A percentile compares a stretch with the other conserved stretches of the same genome.
Conservation (phyloP, 2,113 vertebrate species). For the Castor canadensis region DNA sequence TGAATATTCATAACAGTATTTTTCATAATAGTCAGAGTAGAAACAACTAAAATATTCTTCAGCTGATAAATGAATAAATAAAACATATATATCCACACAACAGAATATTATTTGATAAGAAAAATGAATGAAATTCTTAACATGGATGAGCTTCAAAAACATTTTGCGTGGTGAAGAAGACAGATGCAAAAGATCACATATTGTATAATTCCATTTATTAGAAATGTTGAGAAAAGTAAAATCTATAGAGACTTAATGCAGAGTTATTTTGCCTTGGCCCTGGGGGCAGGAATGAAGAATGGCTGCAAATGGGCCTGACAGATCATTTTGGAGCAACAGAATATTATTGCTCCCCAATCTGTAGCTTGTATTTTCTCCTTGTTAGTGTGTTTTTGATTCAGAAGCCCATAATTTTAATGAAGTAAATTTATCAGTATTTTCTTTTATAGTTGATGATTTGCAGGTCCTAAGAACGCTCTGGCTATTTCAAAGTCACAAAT, state of each 20-base stretch:
- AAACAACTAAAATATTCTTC: background rate
- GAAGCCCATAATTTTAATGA: background rate
- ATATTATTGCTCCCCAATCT: background rate
- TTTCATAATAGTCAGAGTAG: background rate
- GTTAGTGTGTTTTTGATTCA: background rate
- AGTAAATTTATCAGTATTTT: constrained; percentile 16
- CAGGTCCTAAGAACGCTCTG: background rate
- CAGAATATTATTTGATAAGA: background rate
- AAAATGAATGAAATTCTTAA: background rate
- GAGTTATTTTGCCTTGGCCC: background rate
- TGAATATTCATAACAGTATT: background rate
- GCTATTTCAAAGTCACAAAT: background rate
- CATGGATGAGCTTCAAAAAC: background rate
- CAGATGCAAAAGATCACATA: background rate
- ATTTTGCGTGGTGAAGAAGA: background rate
- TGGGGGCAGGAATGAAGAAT: background rate
- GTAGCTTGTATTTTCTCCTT: background rate
- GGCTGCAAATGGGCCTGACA: background rate
- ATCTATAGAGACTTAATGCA: background rate
- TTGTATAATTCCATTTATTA: too few relatives aligned
- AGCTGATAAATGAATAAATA: too few relatives aligned
- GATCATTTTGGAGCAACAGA: background rate
- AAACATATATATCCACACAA: background rate
- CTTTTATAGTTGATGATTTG: background rate
- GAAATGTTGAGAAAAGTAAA: constrained; percentile 1